Percentiles rank a stretch among this genome's conserved stretches.
Evolutionary conservation across 2,888 invertebrate genomes (phyloP).

Genomic region (Calliscelio sp.): DNA sequence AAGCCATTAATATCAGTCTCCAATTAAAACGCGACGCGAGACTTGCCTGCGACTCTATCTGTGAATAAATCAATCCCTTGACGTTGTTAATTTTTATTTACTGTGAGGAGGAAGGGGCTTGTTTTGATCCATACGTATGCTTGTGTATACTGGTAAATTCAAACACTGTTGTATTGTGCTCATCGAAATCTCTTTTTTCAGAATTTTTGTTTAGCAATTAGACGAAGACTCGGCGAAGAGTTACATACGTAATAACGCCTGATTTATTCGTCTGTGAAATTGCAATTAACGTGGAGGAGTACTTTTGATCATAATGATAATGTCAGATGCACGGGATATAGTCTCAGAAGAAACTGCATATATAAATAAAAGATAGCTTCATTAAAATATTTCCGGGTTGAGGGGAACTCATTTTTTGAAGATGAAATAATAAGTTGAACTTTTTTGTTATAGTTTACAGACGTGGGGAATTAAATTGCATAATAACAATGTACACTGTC

Average conservation of each 20-base stretch:
- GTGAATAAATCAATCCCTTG: conserved; percentile 49
- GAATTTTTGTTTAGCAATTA: background rate
- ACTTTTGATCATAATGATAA: background rate
- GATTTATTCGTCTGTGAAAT: conserved; percentile 6
- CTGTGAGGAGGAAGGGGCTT: conserved; percentile 6
- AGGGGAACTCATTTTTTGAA: too few species aligned
- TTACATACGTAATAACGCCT: background rate
- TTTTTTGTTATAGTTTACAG: too few species aligned
- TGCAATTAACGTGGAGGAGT: background rate
- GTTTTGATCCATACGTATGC: conserved; percentile 5
- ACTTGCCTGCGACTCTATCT: conserved; percentile 21
- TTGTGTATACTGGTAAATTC: background rate
- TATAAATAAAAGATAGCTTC: too few species aligned
- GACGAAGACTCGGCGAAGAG: too few species aligned
- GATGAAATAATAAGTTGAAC: too few species aligned
- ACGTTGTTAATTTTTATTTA: conserved; percentile 39
- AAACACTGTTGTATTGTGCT: background rate
- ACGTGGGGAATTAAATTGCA: too few species aligned
- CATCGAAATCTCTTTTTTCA: background rate
- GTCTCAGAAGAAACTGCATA: too few species aligned
- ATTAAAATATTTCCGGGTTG: too few species aligned
- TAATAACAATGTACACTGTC: too few species aligned
- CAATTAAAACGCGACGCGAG: conserved; percentile 52
- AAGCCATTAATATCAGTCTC: conserved; percentile 27
- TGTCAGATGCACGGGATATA: too few species aligned